These are phyloP conservation scores for Caenorhabditis inopinata DNA, from an alignment of 1,140 invertebrate species.

Conservation along the genomic window DNA sequence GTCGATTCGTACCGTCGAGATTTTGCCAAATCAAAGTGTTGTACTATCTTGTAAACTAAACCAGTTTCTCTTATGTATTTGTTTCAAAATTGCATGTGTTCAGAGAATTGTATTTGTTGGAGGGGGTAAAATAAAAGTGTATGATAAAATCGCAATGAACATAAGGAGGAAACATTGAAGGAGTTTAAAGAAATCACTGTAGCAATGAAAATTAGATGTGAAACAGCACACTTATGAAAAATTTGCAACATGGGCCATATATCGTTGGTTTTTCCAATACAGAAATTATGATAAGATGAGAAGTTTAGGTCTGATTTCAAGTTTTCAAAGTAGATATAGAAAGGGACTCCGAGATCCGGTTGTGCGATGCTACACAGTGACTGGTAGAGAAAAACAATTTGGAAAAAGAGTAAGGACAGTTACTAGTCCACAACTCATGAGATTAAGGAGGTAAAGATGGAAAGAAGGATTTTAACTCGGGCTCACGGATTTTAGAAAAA, in stretches of 20 bases:
- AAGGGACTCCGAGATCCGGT: conserved; percentile 1
- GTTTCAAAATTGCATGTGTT: too few relatives aligned
- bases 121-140: neutral
- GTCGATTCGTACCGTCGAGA: conserved; percentile 1
- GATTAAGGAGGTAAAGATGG: neutral
- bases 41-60: conserved; percentile 32
- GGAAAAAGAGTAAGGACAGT: neutral
- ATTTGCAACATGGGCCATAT: neutral
- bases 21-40: conserved; percentile 16
- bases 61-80: too few relatives aligned
- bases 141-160: neutral
- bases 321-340: neutral
- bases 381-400: neutral
- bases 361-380: neutral
- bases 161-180: neutral
- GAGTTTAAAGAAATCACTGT: too few relatives aligned
- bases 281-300: neutral
- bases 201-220: too few relatives aligned
- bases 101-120: neutral
- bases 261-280: too few relatives aligned
- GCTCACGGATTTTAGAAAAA: neutral
- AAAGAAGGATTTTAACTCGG: neutral
- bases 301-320: neutral
- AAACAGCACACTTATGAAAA: neutral
- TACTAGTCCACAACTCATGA: neutral